Evolutionary conservation across 2,888 invertebrate genomes (phyloP).

Genomic region (Conomelus anceps): DNA sequence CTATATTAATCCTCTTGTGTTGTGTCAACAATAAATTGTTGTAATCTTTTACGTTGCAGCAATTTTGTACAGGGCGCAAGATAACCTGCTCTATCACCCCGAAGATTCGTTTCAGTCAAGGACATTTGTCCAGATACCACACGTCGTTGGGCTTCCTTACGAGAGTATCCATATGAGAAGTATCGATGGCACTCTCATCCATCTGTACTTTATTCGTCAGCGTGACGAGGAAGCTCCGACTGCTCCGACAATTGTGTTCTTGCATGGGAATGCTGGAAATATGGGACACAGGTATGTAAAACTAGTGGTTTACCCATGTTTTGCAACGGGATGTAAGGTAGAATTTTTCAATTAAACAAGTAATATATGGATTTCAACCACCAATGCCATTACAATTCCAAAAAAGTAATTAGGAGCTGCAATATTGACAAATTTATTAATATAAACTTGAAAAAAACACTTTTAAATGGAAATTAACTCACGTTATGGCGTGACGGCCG

Average conservation of each 20-base stretch:
- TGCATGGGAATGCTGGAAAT: slow-evolving; percentile 96
- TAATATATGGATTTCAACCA: too few relatives aligned
- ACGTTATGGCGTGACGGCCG: too few relatives aligned
- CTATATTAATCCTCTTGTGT: too few relatives aligned
- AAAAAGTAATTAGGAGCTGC: too few relatives aligned
- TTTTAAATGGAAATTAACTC: too few relatives aligned
- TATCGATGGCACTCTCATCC: slow-evolving; percentile 67
- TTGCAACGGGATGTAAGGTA: too few relatives aligned
- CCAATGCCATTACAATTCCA: too few relatives aligned
- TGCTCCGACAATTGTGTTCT: slow-evolving; percentile 78
- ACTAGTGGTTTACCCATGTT: not conserved
- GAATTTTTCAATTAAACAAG: too few relatives aligned
- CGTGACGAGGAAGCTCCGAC: slow-evolving; percentile 56
- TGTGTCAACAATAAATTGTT: slow-evolving; percentile 26
- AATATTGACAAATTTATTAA: too few relatives aligned
- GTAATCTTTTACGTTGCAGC: slow-evolving; percentile 47
- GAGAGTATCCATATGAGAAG: slow-evolving; percentile 73
- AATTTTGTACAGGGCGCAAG: slow-evolving; percentile 78
- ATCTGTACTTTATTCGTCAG: slow-evolving; percentile 76
- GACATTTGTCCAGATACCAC: slow-evolving; percentile 79
- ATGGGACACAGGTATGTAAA: slow-evolving; percentile 78
- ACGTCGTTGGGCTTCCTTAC: slow-evolving; percentile 76
- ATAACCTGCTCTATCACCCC: slow-evolving; percentile 80
- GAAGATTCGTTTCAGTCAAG: slow-evolving; percentile 83
- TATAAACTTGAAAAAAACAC: too few relatives aligned